These are phyloP conservation scores for Melipona bicolor DNA, from an alignment of 2,888 invertebrate genomes.

Conservation along the genomic window DNA sequence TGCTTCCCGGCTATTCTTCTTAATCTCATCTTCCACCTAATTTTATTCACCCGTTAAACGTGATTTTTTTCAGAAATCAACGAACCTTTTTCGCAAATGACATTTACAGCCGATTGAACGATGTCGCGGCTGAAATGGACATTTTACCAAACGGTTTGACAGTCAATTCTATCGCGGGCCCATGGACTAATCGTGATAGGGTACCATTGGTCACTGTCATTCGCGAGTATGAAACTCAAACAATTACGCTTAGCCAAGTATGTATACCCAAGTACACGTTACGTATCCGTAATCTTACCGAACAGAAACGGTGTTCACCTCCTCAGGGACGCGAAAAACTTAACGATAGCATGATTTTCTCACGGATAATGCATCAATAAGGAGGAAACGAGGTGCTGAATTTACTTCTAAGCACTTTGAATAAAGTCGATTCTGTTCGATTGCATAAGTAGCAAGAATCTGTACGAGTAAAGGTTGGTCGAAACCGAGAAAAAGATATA, in stretches of 20 bases:
- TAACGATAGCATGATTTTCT: conserved; percentile 61
- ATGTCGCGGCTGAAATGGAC: conserved; percentile 86
- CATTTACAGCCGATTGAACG: conserved; percentile 90
- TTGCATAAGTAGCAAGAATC: conserved; percentile 12
- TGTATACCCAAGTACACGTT: conserved; percentile 32
- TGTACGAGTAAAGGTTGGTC: background rate
- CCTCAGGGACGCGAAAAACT: conserved; percentile 45
- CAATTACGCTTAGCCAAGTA: conserved; percentile 89
- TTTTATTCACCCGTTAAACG: background rate
- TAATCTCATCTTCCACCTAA: background rate
- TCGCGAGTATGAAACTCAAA: conserved; percentile 88
- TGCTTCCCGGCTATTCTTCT: conserved; percentile 54
- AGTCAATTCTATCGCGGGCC: conserved; percentile 90
- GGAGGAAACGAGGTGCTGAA: conserved; percentile 24
- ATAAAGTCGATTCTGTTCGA: conserved; percentile 4
- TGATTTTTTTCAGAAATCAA: conserved; percentile 42
- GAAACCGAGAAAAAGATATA: too few species aligned
- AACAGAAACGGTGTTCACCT: conserved; percentile 37
- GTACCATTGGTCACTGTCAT: conserved; percentile 90
- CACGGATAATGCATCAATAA: conserved; percentile 58
- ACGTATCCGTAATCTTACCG: conserved; percentile 13
- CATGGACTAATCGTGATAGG: conserved; percentile 93
- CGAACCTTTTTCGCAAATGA: conserved; percentile 87
- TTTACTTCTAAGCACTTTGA: conserved; percentile 26
- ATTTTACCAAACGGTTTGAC: conserved; percentile 86